These are phyloP conservation scores for Leiothrix lutea DNA, from an alignment of 2,113 vertebrate species.

Conservation along the genomic window DNA sequence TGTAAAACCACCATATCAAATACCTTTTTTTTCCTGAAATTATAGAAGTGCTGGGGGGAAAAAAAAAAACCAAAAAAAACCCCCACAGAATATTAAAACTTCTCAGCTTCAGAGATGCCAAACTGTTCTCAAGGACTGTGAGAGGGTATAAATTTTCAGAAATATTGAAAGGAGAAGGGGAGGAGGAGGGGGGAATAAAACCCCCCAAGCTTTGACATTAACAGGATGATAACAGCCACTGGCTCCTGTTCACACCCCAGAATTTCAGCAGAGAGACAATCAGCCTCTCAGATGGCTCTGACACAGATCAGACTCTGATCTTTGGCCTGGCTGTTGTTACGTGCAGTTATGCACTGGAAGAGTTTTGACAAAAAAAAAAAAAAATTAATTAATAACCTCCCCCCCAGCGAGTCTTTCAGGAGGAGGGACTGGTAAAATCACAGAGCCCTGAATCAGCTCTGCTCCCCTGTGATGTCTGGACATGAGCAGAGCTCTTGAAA, in stretches of 20 bases:
- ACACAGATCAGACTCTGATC: not conserved
- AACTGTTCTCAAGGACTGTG: not conserved
- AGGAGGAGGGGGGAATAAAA: not conserved
- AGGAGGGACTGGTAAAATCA: not conserved
- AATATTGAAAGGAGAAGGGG: not conserved
- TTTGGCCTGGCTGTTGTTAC: not conserved
- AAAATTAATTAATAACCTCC: not conserved
- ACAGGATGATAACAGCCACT: not conserved
- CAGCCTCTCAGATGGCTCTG: not conserved
- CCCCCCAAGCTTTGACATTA: not conserved
- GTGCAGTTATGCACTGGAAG: not conserved
- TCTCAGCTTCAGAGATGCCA: not conserved
- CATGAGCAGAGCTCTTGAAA: not conserved
- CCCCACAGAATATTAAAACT: not conserved
- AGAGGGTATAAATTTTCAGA: not conserved
- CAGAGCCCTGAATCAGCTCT: not conserved
- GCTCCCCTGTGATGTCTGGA: not conserved
- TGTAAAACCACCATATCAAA: not conserved
- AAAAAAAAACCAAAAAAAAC: rapidly evolving
- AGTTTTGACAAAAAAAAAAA: not conserved
- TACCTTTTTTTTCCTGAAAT: not conserved
- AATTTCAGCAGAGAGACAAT: not conserved
- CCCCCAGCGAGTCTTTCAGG: not conserved
- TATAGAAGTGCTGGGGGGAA: not conserved
- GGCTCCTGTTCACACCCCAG: not conserved